Base-by-base conservation (phyloP, 2,888 invertebrate species). In the Leptinotarsa rubiginosa region DNA sequence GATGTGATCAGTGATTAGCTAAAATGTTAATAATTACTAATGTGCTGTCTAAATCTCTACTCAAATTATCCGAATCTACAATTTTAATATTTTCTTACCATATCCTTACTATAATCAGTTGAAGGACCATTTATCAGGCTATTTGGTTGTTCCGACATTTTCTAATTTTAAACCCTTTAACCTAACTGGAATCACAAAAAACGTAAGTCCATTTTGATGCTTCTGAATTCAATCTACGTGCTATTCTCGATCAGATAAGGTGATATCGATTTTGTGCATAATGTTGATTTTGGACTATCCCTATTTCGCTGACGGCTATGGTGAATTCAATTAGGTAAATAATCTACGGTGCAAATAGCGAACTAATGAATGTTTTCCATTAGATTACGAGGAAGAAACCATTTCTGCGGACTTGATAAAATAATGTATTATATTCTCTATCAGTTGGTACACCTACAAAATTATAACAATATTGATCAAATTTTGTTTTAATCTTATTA, bases 71-170 rank as follows among this genome's bases (percentile, higher is more conserved):
- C 18, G 49, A 13, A 31, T 10, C 25, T 31, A 25, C 54, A 18
- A 52, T 20, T 25, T 22, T 20, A 18, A 15, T 20, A 47, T 65
- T n/a, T 62, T 73, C 83, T 83, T 83, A 83, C 83, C 83, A 76
- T 76, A 54, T 83, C 81, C 74, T 78, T 79, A 70, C 78, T 80
- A 76, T 81, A 77, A 70, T 82, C 85, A 66, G 83, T 81, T 47
- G 84, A 83, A 73, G 86, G 82, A 59, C 84, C 85, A 80, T 84
- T 85, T 78, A 86, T 72, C 73, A 83, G 79, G 73, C 79, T 80
- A 78, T 81, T 83, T 72, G 83, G 81, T 67, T 81, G 82, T 72
- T 84, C 78, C 65, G 83, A 81, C 83, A 83, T 84, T 77, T 79
- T 79, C 75, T 76, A 74, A 52, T 70, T 70, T 66, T 67, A 65